A percentile compares a stretch with the other conserved stretches of the same genome.
Evolutionary conservation across 2,797 vertebrate genomes (phyloP).

Genomic region (Cryptoprocta ferox): DNA sequence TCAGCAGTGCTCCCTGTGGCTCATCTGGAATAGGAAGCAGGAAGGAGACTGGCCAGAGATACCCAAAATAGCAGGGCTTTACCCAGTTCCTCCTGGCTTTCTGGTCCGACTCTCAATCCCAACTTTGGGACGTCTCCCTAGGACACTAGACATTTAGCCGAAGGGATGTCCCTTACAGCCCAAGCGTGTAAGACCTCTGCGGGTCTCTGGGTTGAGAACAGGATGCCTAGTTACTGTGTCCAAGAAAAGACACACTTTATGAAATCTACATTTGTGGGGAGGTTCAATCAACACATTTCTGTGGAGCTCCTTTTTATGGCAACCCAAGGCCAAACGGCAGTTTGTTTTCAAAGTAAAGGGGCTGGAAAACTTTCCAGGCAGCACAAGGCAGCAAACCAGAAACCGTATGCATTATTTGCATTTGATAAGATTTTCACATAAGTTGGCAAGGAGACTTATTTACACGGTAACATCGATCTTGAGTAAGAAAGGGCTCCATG

Average conservation of each 20-base stretch:
- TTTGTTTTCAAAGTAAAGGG: background rate
- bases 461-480: too few species aligned
- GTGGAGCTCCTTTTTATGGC: background rate
- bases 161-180: background rate
- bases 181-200: background rate
- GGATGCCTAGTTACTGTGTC: background rate
- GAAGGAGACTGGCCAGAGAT: background rate
- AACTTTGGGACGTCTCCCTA: background rate
- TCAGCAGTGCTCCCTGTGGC: rapidly evolving
- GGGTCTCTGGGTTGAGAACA: background rate
- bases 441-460: too few species aligned
- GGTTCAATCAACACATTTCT: background rate
- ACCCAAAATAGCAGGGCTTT: background rate
- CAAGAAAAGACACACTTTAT: background rate
- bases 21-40: background rate
- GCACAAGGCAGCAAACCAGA: background rate
- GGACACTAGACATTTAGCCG: background rate
- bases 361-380: background rate
- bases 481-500: rapidly evolving
- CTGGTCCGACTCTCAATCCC: background rate
- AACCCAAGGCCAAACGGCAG: background rate
- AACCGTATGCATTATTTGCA: rapidly evolving
- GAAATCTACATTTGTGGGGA: background rate
- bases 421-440: background rate
- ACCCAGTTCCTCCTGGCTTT: background rate